Evolutionary conservation across 1,140 invertebrate species (phyloP), one percentile per base, ranked within the genome.

Genomic region (Zelostemma sp.): DNA sequence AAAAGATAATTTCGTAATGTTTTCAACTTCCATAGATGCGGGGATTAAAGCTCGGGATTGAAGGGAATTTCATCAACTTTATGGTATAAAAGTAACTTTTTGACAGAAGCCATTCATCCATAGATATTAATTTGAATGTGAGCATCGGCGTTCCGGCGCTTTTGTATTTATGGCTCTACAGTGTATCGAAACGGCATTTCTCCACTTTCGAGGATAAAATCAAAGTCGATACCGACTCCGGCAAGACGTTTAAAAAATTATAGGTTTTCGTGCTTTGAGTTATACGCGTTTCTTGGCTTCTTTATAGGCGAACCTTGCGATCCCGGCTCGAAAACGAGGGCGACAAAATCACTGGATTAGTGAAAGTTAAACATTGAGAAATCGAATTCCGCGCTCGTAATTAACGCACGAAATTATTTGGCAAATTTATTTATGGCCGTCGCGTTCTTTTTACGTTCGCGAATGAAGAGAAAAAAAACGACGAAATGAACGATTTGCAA

Each of bases 211-310:
- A 35, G 65, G 77, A 80, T 80, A 78, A 80, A 75, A 78, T 80
- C 56, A 49, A 55, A 47, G 21, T 9, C 25, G 35, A 51, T 41
- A 8, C 16, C 41, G 35, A 38, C 35, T 38, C n/a, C 2, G 12
- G 4, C 35, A 11, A 38, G 35, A 38, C 35, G n/a, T 43, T 25
- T 35, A 45, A 59, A 77, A 80, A 80, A 79, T 80, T 79, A 79
- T 80, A 79, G 78, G 78, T 78, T 78, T 79, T 79, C 73, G 76
- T 73, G 58, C 67, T 80, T 79, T 79, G 78, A 80, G 77, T 80
- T 79, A 79, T 79, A n/a, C n/a, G 78, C 75, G 73, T 65, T 69
- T 62, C 46, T 73, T 50, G 50, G 58, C 68, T 45, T 55, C 35
- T 38, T 14, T 38, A 14, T 14, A 38, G 12, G 3, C 9, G 35